Evolutionary conservation across 2,797 vertebrate species (phyloP).

Genomic region (Chiloscyllium punctatum): DNA sequence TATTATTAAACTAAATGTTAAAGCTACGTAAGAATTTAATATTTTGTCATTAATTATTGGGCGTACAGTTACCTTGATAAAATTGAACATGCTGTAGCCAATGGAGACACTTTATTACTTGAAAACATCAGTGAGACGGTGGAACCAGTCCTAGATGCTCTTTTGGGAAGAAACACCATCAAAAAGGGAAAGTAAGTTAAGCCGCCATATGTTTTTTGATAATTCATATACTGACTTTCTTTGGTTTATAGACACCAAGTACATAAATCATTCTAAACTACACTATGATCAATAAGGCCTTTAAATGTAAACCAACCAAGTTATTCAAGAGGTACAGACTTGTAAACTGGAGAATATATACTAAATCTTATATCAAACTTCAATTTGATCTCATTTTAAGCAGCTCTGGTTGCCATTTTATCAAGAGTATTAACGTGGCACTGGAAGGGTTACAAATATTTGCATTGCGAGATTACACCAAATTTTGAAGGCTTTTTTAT

Average conservation of each 20-base stretch:
- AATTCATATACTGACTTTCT: neutral
- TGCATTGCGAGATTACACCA: too few species aligned
- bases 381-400: too few species aligned
- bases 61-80: slow-evolving; percentile 56
- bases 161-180: slow-evolving; percentile 63
- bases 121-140: slow-evolving; percentile 58
- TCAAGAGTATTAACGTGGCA: too few species aligned
- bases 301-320: too few species aligned
- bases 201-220: neutral
- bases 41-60: neutral
- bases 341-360: too few species aligned
- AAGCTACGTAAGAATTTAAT: neutral
- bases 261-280: too few species aligned
- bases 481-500: too few species aligned
- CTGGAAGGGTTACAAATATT: too few species aligned
- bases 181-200: slow-evolving; percentile 61
- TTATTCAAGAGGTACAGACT: too few species aligned
- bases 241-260: neutral
- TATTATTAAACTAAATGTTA: neutral
- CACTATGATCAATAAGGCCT: too few species aligned
- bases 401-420: too few species aligned
- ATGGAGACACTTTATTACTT: slow-evolving; percentile 55
- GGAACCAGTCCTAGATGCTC: slow-evolving; percentile 59
- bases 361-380: too few species aligned
- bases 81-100: slow-evolving; percentile 54